Evolutionary conservation across 2,113 vertebrate species (phyloP).

Genomic region (Polyodon spathula): DNA sequence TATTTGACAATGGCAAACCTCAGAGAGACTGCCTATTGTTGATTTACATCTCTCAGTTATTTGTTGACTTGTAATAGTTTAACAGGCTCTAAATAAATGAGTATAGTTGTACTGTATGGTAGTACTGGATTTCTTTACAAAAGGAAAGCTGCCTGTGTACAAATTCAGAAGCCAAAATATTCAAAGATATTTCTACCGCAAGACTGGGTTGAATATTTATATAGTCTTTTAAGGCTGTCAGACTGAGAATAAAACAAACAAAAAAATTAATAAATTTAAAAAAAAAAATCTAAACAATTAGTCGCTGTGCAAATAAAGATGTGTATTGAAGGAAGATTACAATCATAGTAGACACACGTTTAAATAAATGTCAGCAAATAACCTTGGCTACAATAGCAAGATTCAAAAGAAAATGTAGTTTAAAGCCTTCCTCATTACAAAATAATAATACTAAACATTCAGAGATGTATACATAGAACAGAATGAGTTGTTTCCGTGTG

Average conservation of each 20-base stretch:
- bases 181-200: constrained; percentile 64
- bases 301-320: no score
- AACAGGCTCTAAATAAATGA: constrained; percentile 85
- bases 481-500: no score
- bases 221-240: not conserved
- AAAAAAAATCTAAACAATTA: no score
- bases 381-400: no score
- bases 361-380: no score
- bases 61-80: constrained; percentile 74
- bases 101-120: constrained; percentile 62
- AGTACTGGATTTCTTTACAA: constrained; percentile 74
- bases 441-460: no score
- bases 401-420: no score
- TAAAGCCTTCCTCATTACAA: no score
- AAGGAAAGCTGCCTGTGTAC: constrained; percentile 74
- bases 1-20: constrained; percentile 64
- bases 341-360: no score
- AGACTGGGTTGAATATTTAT: not conserved
- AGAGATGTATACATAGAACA: no score
- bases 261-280: not conserved
- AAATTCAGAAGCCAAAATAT: constrained; percentile 79
- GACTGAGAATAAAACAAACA: not conserved
- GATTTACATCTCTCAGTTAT: constrained; percentile 68
- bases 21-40: constrained; percentile 81
- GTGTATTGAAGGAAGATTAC: no score